phyloP scores from a whole-genome alignment of 2,888 invertebrate genomes.

The Linnaemya vulpina region DNA sequence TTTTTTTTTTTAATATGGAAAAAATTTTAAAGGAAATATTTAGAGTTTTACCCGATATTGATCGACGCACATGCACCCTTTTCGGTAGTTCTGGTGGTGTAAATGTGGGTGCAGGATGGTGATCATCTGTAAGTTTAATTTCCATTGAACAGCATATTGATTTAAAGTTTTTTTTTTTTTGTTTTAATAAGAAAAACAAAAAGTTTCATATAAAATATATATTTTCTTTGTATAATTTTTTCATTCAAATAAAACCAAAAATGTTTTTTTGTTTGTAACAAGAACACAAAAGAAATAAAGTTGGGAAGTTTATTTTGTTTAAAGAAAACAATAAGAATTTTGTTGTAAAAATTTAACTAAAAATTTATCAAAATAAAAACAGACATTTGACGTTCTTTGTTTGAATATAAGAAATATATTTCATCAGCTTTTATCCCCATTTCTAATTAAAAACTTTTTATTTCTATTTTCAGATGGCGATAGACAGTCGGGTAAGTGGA shows the following conservation, averaged over 20 bases:
- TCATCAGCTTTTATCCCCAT: no score
- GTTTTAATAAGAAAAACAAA: constrained; percentile 83
- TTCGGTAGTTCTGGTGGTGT: constrained; percentile 99
- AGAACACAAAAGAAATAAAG: constrained; percentile 35
- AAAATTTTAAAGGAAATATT: constrained; percentile 27
- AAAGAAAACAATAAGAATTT: constrained; percentile 11
- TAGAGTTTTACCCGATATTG: constrained; percentile 82
- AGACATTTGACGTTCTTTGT: constrained; percentile 57
- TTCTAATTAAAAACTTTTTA: no score
- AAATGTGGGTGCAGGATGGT: constrained; percentile 98
- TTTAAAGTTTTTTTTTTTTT: constrained; percentile 70
- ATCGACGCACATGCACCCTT: constrained; percentile 98
- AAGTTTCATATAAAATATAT: constrained; percentile 79
- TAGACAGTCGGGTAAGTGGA: no score
- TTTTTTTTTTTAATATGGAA: not conserved
- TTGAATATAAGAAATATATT: no score
- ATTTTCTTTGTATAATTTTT: constrained; percentile 61
- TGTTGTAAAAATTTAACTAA: constrained; percentile 15
- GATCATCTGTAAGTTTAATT: constrained; percentile 94
- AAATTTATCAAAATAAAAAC: not conserved
- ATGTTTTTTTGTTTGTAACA: constrained; percentile 46
- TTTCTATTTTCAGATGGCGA: no score
- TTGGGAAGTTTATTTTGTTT: constrained; percentile 33
- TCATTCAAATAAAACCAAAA: constrained; percentile 68
- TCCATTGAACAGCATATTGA: constrained; percentile 85